Percentiles rank a stretch among this genome's conserved stretches.
These are phyloP conservation scores for Polypterus bichir DNA, from an alignment of 2,113 vertebrate genomes.

Conservation along the genomic window DNA sequence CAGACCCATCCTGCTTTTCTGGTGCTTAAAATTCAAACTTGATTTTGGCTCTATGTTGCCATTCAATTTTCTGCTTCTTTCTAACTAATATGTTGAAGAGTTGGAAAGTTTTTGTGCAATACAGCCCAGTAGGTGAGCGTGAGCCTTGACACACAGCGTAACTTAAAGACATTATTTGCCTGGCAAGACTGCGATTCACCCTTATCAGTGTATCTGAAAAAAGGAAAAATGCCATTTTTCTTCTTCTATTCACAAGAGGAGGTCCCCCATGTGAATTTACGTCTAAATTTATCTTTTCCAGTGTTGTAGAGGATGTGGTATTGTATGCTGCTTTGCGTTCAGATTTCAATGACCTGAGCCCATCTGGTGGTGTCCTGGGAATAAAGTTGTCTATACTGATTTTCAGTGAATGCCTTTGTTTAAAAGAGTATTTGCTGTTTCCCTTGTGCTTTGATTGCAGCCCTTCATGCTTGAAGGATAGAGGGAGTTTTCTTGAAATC, in stretches of 20 bases:
- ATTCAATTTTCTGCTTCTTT: too few relatives aligned
- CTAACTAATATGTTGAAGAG: too few relatives aligned
- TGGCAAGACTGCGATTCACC: too few relatives aligned
- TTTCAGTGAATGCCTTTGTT: background rate
- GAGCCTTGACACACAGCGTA: too few relatives aligned
- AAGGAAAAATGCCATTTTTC: background rate
- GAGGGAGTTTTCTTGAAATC: background rate
- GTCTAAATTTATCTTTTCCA: background rate
- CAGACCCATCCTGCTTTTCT: too few relatives aligned
- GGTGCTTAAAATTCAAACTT: too few relatives aligned
- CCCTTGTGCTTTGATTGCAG: background rate
- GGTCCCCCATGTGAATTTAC: background rate
- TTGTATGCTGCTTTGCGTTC: background rate
- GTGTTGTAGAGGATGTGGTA: background rate
- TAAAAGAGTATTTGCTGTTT: background rate
- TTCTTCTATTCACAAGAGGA: background rate
- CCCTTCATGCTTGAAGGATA: slow-evolving; percentile 5
- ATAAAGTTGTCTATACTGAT: background rate
- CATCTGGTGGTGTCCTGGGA: background rate
- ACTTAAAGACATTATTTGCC: too few relatives aligned
- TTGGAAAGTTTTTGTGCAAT: too few relatives aligned
- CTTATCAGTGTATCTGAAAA: background rate
- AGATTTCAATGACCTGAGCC: background rate
- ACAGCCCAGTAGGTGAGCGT: too few relatives aligned
- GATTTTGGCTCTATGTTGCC: too few relatives aligned